Evolutionary conservation across 2,797 vertebrate genomes (phyloP).

Genomic region (Takifugu rubripes): DNA sequence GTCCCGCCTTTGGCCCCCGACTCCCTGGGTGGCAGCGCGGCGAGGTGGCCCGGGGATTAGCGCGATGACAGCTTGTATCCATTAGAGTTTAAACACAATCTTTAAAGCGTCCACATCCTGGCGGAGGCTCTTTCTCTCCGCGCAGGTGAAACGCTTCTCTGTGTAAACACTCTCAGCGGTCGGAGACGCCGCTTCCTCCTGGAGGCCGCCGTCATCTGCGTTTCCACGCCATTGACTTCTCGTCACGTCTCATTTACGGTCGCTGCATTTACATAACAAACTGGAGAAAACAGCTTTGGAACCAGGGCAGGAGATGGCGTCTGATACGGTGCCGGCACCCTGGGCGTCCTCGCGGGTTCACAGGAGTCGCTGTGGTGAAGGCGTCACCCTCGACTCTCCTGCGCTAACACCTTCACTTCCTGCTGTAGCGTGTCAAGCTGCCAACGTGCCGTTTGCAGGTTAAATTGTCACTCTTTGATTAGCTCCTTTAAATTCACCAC

Average conservation of each 20-base stretch:
- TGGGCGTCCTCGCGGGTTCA: too few species aligned
- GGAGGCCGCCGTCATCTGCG: neutral
- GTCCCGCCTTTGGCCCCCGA: slow-evolving; percentile 33
- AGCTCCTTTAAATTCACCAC: too few species aligned
- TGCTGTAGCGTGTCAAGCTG: too few species aligned
- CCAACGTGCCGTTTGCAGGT: too few species aligned
- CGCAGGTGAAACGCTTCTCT: slow-evolving; percentile 20
- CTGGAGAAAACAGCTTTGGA: neutral
- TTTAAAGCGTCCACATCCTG: slow-evolving; percentile 49
- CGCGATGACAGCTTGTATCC: slow-evolving; percentile 58
- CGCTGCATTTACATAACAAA: slow-evolving; percentile 10
- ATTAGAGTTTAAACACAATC: slow-evolving; percentile 32
- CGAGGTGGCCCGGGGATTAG: slow-evolving; percentile 37
- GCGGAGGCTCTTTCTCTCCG: slow-evolving; percentile 22
- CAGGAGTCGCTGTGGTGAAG: too few species aligned
- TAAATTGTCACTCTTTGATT: too few species aligned
- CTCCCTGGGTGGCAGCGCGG: slow-evolving; percentile 59
- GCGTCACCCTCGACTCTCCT: too few species aligned
- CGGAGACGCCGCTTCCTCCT: too few species aligned
- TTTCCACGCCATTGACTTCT: neutral
- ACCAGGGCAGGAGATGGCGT: too few species aligned
- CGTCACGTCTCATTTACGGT: slow-evolving; percentile 59
- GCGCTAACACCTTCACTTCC: too few species aligned
- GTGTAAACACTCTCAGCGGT: too few species aligned
- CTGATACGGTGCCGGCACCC: too few species aligned